phyloP scores from a whole-genome alignment of 2,797 vertebrate genomes.

The Nannoperca obscura region DNA sequence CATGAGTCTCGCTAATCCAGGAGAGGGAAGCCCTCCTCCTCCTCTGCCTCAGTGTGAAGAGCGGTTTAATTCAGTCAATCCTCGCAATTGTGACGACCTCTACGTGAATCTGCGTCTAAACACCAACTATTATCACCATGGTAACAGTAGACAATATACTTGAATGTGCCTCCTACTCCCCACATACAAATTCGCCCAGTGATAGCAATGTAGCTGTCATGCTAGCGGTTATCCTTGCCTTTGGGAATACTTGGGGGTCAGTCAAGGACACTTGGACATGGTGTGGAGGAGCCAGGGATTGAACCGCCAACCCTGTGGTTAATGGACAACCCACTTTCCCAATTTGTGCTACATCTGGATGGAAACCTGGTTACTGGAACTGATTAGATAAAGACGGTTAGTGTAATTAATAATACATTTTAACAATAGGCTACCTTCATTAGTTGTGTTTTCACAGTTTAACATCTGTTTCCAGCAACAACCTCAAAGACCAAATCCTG shows the following conservation, averaged over 20 bases:
- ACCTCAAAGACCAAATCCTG: too few species aligned
- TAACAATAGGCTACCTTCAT: too few species aligned
- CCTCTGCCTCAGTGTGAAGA: constrained; percentile 1
- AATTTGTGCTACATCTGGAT: background rate
- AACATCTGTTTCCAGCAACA: too few species aligned
- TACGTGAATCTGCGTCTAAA: constrained; percentile 17
- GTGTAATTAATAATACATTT: too few species aligned
- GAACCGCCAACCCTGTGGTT: background rate
- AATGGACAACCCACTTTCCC: background rate
- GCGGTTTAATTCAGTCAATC: constrained; percentile 32
- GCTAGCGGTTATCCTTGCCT: background rate
- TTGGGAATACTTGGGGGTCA: background rate
- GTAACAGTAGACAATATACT: constrained; percentile 1
- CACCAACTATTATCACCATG: constrained; percentile 29
- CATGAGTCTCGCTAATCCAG: constrained; percentile 75
- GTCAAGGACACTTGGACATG: background rate
- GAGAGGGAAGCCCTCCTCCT: constrained; percentile 34
- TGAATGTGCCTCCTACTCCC: background rate
- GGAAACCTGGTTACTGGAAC: too few species aligned
- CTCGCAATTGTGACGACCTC: constrained; percentile 1
- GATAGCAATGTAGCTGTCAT: background rate
- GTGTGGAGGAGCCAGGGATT: background rate
- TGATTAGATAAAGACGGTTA: too few species aligned
- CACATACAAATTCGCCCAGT: background rate
- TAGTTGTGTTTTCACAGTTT: too few species aligned